phyloP scores from a whole-genome alignment of 1,140 invertebrate genomes.

The Schmidtea mediterranea region DNA sequence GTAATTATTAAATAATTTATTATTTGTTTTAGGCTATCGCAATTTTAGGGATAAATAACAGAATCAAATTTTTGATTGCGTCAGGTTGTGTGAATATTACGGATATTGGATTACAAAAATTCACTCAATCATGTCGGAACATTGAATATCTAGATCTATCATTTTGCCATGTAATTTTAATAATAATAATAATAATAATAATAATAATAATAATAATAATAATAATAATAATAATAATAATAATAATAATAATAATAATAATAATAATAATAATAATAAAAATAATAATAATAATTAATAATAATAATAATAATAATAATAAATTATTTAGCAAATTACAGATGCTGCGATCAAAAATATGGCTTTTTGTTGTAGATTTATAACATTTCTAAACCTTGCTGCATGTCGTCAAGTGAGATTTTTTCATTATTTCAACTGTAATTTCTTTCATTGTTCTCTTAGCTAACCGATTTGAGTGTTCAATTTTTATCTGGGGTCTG shows the following conservation, averaged over 20 bases:
- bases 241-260: no score
- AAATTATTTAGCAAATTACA: slow-evolving; percentile 17
- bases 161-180: slow-evolving; percentile 19
- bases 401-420: slow-evolving; percentile 23
- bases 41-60: slow-evolving; percentile 17
- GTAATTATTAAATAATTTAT: no score
- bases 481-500: slow-evolving; percentile 28
- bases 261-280: no score
- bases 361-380: slow-evolving; percentile 24
- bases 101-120: slow-evolving; percentile 26
- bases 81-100: slow-evolving; percentile 22
- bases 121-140: slow-evolving; percentile 24
- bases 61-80: slow-evolving; percentile 17
- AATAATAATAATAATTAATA: no score
- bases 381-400: slow-evolving; percentile 20
- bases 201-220: background rate
- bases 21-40: slow-evolving; percentile 18
- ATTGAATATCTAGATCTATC: slow-evolving; percentile 24
- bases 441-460: slow-evolving; percentile 2
- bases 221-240: no score
- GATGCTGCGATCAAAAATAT: slow-evolving; percentile 28
- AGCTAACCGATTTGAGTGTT: slow-evolving; percentile 24
- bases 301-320: no score
- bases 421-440: background rate
- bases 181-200: background rate